Percentiles rank a stretch among this genome's conserved stretches.
phyloP scores from a whole-genome alignment of 2,888 invertebrate genomes.

The Platycheirus albimanus region DNA sequence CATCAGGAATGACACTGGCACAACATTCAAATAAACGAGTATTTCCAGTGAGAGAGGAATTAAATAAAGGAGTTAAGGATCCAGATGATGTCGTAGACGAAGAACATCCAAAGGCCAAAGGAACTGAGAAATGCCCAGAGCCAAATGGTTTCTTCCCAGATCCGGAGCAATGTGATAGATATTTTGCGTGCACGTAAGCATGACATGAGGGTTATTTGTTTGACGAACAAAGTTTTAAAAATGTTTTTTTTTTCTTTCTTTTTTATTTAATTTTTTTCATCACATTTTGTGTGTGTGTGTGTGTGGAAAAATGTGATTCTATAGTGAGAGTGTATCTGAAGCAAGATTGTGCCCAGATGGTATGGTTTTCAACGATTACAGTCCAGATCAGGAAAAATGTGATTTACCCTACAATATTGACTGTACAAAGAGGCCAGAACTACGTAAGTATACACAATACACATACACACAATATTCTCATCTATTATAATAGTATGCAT shows the following conservation, averaged over 20 bases:
- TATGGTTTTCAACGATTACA: slow-evolving; percentile 94
- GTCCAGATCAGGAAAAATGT: slow-evolving; percentile 91
- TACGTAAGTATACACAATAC: slow-evolving; percentile 87
- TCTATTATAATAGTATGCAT: no score
- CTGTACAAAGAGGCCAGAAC: slow-evolving; percentile 89
- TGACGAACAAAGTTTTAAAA: slow-evolving; percentile 32
- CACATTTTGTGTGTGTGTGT: no score
- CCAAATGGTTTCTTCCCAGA: slow-evolving; percentile 93
- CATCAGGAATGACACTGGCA: slow-evolving; percentile 78
- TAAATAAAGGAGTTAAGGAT: slow-evolving; percentile 79
- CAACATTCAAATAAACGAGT: slow-evolving; percentile 79
- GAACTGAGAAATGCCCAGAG: slow-evolving; percentile 90
- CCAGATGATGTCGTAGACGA: slow-evolving; percentile 82
- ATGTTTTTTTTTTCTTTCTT: slow-evolving; percentile 29
- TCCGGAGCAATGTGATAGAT: slow-evolving; percentile 94
- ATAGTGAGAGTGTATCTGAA: slow-evolving; percentile 88
- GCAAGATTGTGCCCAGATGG: slow-evolving; percentile 94
- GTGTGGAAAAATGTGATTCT: no score
- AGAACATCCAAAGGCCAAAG: slow-evolving; percentile 78
- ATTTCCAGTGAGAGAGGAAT: slow-evolving; percentile 78
- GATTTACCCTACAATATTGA: slow-evolving; percentile 94
- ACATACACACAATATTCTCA: not conserved
- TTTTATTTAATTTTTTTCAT: slow-evolving; percentile 36
- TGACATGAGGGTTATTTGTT: slow-evolving; percentile 64
- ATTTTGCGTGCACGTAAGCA: slow-evolving; percentile 89